phyloP scores from a whole-genome alignment of 2,888 invertebrate genomes.

The Digitonthophagus gazella region DNA sequence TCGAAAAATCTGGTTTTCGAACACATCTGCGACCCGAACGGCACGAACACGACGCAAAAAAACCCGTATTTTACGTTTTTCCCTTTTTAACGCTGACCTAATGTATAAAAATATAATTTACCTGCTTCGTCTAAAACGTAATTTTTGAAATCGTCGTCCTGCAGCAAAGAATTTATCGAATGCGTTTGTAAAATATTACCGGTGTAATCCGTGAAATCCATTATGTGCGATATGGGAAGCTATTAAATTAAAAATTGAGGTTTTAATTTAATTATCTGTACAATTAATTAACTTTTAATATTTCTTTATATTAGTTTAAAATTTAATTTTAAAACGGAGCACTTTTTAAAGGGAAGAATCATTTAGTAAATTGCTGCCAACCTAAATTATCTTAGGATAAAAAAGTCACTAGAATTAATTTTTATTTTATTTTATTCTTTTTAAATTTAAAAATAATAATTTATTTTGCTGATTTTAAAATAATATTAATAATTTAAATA shows the following conservation, averaged over 20 bases:
- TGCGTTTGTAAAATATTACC: constrained; percentile 54
- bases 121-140: constrained; percentile 10
- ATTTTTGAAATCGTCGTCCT: constrained; percentile 31
- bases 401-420: too few relatives aligned
- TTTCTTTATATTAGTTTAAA: neutral
- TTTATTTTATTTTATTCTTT: too few relatives aligned
- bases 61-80: too few relatives aligned
- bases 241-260: constrained; percentile 6
- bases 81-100: neutral
- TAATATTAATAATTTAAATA: too few relatives aligned
- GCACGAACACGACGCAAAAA: too few relatives aligned
- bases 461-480: too few relatives aligned
- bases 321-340: too few relatives aligned
- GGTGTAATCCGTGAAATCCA: constrained; percentile 17
- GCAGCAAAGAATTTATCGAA: constrained; percentile 56
- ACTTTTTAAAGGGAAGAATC: too few relatives aligned
- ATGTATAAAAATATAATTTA: constrained; percentile 7
- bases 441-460: too few relatives aligned
- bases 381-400: too few relatives aligned
- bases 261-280: neutral
- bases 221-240: neutral
- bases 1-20: constrained; percentile 9
- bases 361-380: too few relatives aligned
- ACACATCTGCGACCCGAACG: neutral
- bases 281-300: neutral